Conservation (phyloP, 2,113 vertebrate genomes). For the Spea multiplicata region DNA sequence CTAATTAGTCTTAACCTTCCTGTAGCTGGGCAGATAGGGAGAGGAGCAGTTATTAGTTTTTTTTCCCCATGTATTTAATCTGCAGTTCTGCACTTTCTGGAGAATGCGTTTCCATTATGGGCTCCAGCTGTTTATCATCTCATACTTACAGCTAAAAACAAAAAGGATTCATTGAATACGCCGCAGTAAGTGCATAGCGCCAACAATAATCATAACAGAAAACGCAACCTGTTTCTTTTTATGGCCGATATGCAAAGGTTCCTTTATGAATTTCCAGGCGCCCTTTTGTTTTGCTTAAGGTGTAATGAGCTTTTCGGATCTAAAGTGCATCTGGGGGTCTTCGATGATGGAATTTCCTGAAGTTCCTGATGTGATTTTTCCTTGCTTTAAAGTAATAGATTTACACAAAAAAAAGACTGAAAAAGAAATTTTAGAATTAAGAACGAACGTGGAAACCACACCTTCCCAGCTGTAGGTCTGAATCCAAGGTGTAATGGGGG, state of each 20-base stretch:
- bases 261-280: conserved; percentile 36
- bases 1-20: conserved; percentile 31
- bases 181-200: conserved; percentile 34
- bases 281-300: conserved; percentile 32
- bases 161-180: conserved; percentile 26
- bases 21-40: conserved; percentile 9
- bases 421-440: too few species aligned
- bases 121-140: conserved; percentile 34
- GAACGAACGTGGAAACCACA: too few species aligned
- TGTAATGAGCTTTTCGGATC: conserved; percentile 40
- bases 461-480: too few species aligned
- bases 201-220: conserved; percentile 36
- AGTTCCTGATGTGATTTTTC: not conserved
- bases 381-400: too few species aligned
- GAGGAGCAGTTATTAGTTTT: conserved; percentile 19
- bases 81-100: conserved; percentile 20
- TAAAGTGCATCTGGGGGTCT: conserved; percentile 26
- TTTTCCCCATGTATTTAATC: conserved; percentile 3
- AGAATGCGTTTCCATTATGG: conserved; percentile 13
- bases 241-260: conserved; percentile 28
- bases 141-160: conserved; percentile 6
- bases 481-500: too few species aligned
- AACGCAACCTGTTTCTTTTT: conserved; percentile 11
- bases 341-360: conserved; percentile 25
- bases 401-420: too few species aligned